Evolutionary conservation across 2,113 vertebrate species (phyloP).

Genomic region (Heterotilapia buettikoferi): DNA sequence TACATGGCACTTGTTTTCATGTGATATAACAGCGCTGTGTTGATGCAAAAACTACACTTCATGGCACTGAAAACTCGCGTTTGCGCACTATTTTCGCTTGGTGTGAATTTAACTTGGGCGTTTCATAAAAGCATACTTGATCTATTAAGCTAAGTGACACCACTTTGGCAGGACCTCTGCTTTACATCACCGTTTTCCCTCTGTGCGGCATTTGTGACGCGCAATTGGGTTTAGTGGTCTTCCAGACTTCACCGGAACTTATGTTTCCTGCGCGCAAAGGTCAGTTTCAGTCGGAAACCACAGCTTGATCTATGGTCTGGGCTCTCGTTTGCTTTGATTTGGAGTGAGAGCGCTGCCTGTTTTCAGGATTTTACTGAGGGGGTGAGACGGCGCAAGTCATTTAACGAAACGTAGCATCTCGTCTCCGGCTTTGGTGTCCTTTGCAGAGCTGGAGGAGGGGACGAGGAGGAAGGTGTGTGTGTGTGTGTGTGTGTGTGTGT

Average conservation of each 20-base stretch:
- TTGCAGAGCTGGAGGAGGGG: not conserved
- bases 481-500: not conserved
- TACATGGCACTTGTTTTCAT: not conserved
- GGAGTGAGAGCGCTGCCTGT: not conserved
- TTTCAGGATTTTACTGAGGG: not conserved
- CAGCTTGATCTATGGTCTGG: constrained; percentile 7
- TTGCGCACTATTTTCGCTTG: not conserved
- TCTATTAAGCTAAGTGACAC: not conserved
- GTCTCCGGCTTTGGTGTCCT: not conserved
- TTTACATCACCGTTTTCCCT: not conserved
- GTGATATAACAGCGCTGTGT: not conserved
- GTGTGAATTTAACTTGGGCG: not conserved
- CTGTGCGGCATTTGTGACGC: not conserved
- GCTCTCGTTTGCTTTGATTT: not conserved
- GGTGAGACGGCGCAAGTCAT: not conserved
- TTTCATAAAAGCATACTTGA: not conserved
- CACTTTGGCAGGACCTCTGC: not conserved
- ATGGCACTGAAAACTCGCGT: not conserved
- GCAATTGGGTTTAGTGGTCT: not conserved
- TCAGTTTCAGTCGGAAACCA: constrained; percentile 19
- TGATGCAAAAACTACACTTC: not conserved
- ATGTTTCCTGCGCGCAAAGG: constrained; percentile 10
- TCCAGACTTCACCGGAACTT: constrained; percentile 17
- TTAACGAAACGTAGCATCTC: constrained; percentile 14
- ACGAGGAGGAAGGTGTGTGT: not conserved